phyloP scores from a whole-genome alignment of 2,888 invertebrate genomes.

The Drosophila prolongata region DNA sequence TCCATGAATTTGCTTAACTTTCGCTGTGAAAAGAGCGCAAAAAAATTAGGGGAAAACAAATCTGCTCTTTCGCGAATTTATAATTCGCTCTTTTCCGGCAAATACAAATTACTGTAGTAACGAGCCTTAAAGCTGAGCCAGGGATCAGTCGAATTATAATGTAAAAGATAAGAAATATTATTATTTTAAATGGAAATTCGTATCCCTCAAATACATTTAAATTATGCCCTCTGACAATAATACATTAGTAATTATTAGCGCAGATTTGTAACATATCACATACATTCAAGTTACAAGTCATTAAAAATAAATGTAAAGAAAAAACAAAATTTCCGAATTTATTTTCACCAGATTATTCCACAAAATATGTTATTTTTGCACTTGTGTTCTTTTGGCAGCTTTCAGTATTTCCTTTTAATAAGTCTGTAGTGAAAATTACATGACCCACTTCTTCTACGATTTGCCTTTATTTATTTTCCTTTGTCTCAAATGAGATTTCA shows the following conservation, averaged over 20 bases:
- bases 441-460: slow-evolving; percentile 4
- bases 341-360: too few species aligned
- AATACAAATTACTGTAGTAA: neutral
- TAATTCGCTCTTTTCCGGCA: slow-evolving; percentile 3
- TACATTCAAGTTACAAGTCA: too few species aligned
- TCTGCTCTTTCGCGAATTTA: slow-evolving; percentile 12
- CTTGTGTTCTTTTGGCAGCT: too few species aligned
- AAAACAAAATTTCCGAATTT: too few species aligned
- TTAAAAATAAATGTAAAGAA: too few species aligned
- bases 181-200: neutral
- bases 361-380: too few species aligned
- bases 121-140: neutral
- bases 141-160: neutral
- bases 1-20: slow-evolving; percentile 43
- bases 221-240: too few species aligned
- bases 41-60: slow-evolving; percentile 2
- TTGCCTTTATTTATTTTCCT: slow-evolving; percentile 23
- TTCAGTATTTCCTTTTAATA: slow-evolving; percentile 7
- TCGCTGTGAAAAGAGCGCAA: neutral
- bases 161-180: neutral
- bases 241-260: too few species aligned
- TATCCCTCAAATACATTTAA: too few species aligned
- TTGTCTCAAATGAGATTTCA: slow-evolving; percentile 25
- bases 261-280: too few species aligned
- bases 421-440: neutral